Base-by-base conservation (phyloP, 2,797 vertebrate genomes). In the Crypturellus tataupa region DNA sequence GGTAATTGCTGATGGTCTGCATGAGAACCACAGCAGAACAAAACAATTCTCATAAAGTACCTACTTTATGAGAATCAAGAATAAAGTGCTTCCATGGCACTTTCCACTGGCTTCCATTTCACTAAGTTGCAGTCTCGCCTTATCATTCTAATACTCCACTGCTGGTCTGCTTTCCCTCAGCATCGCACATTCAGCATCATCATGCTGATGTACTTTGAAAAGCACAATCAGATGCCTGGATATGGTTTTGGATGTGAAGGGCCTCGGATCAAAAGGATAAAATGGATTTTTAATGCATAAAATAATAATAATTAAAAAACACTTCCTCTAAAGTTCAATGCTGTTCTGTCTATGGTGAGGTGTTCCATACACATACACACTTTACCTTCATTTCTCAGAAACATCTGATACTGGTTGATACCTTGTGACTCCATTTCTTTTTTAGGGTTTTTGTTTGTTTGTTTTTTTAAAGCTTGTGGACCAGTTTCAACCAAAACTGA, bases 11-110 rank as follows among this genome's bases (percentile, higher is more conserved):
- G n/a, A 55, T 29, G 35, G 35, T 79, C 42, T 27, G 40, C 17
- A 47, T 37, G 1, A 3, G 29, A 63, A 69, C 12, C 31, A 73
- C 10, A 72, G 12, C 37, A 70, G 27, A 80, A 91, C 5, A 11
- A 85, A 81, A 67, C 14, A 5, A 53, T 44, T 83, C 35, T 29
- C 13, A 51, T 42, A 51, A 85, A 71, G 16, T n/a, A n/a, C n/a
- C n/a, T n/a, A n/a, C n/a, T n/a, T n/a, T n/a, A n/a, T n/a, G n/a
- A n/a, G n/a, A n/a, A n/a, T n/a, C n/a, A n/a, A n/a, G n/a, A n/a
- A n/a, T n/a, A n/a, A n/a, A n/a, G n/a, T n/a, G 33, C 42, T 40
- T 65, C 70, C 25, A 35, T 0, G 0, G 29, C 18, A 33, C 53
- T 64, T 46, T 69, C 44, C 39, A 2, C 1, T 62, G 20, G 25